A percentile compares a stretch with the other conserved stretches of the same genome.
phyloP scores from a whole-genome alignment of 2,888 invertebrate genomes.

The Perdita meconis region DNA sequence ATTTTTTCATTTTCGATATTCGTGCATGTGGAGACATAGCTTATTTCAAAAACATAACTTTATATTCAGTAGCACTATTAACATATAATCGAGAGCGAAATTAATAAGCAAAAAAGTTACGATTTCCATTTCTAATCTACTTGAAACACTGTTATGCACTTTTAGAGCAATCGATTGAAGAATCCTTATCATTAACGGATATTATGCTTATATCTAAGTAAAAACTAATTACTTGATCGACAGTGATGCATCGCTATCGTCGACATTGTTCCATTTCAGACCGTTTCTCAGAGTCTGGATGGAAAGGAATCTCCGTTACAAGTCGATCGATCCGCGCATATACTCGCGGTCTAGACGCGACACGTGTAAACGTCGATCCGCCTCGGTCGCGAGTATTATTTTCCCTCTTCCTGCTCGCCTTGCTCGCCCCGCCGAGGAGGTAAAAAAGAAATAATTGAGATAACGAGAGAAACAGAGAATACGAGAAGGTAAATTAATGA shows the following conservation, averaged over 20 bases:
- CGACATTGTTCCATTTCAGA: background rate
- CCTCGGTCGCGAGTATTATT: slow-evolving; percentile 23
- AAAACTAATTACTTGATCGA: too few species aligned
- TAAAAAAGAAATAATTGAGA: slow-evolving; percentile 55
- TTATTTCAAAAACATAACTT: too few species aligned
- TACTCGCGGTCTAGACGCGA: slow-evolving; percentile 9
- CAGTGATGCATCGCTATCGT: background rate
- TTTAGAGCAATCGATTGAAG: too few species aligned
- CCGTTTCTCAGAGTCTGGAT: background rate
- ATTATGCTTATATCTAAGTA: too few species aligned
- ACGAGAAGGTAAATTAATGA: slow-evolving; percentile 66
- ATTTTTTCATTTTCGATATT: too few species aligned
- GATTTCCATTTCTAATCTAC: too few species aligned
- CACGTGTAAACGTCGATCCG: slow-evolving; percentile 38
- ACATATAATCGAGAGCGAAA: too few species aligned
- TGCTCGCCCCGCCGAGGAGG: slow-evolving; percentile 4
- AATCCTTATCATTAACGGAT: too few species aligned
- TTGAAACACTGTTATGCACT: too few species aligned
- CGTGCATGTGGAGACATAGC: too few species aligned
- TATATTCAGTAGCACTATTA: too few species aligned
- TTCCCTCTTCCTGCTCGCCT: background rate
- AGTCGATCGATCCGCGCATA: slow-evolving; percentile 18
- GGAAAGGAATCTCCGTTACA: background rate
- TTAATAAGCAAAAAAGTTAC: too few species aligned
- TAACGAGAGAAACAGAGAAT: slow-evolving; percentile 61